Percentiles rank a stretch among this genome's conserved stretches.
phyloP scores from a whole-genome alignment of 2,113 vertebrate species.

The Octodon degus region DNA sequence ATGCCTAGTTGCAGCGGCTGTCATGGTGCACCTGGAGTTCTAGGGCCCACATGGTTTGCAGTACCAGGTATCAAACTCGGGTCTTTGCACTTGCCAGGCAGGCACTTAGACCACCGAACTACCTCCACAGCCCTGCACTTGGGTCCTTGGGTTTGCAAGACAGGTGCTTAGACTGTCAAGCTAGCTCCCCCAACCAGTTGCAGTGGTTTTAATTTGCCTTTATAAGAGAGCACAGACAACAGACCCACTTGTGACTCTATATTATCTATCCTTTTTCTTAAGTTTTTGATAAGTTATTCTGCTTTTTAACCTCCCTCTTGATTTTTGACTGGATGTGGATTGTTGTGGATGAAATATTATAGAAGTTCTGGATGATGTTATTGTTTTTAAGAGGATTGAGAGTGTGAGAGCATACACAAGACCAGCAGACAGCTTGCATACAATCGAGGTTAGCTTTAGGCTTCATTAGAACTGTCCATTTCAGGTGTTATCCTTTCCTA shows the following conservation, averaged over 20 bases:
- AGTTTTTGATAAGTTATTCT: background rate
- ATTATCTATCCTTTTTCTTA: conserved; percentile 28
- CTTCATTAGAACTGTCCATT: background rate
- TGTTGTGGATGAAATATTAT: background rate
- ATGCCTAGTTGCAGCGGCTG: no score
- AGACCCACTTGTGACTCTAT: background rate
- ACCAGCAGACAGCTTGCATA: background rate
- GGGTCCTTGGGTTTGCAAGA: no score
- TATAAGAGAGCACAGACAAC: background rate
- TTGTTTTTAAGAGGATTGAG: background rate
- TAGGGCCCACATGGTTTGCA: no score
- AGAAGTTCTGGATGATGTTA: background rate
- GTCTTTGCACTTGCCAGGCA: no score
- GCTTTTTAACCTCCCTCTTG: background rate
- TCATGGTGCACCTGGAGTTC: no score
- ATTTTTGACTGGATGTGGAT: background rate
- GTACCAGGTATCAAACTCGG: no score
- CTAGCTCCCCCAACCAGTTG: no score
- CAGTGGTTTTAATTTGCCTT: background rate
- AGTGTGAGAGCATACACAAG: background rate
- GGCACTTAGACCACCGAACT: no score
- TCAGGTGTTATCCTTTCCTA: background rate
- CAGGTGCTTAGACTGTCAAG: no score
- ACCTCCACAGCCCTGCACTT: no score
- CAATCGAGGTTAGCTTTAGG: background rate